These are phyloP conservation scores for Baccha elongata DNA, from an alignment of 2,888 invertebrate species.

Conservation along the genomic window DNA sequence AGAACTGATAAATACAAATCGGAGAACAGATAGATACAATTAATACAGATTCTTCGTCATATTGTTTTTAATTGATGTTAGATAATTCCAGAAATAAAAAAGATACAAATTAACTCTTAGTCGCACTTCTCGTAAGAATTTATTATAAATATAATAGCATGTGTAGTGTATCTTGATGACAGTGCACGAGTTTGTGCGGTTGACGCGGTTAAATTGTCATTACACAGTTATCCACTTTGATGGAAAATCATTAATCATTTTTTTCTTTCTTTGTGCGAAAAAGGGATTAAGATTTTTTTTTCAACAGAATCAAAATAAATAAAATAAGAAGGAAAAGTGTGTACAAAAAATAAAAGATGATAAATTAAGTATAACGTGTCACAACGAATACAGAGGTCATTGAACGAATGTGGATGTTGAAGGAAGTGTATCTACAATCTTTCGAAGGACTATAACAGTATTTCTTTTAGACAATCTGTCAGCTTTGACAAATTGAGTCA, in stretches of 20 bases:
- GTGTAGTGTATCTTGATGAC: constrained; percentile 17
- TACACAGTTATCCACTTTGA: constrained; percentile 39
- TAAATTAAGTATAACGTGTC: constrained; percentile 27
- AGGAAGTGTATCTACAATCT: neutral
- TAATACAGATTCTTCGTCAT: constrained; percentile 17
- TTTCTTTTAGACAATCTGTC: constrained; percentile 19
- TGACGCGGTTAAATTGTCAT: constrained; percentile 26
- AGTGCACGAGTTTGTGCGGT: constrained; percentile 5
- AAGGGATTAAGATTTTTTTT: constrained; percentile 21
- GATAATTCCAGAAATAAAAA: constrained; percentile 23
- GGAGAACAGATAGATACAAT: constrained; percentile 6
- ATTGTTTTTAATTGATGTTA: constrained; percentile 36
- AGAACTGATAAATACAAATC: neutral
- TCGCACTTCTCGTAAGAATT: constrained; percentile 18
- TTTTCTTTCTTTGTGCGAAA: constrained; percentile 5
- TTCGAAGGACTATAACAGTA: constrained; percentile 26
- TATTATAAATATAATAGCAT: no score
- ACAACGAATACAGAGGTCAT: constrained; percentile 20
- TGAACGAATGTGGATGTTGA: constrained; percentile 16
- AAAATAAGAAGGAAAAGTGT: neutral
- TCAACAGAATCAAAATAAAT: neutral
- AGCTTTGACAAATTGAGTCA: constrained; percentile 22
- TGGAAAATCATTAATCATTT: constrained; percentile 41
- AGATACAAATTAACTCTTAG: constrained; percentile 1
- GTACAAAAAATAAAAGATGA: constrained; percentile 22